Evolutionary conservation across 1,140 invertebrate genomes (phyloP).

Genomic region (Papilio machaon): DNA sequence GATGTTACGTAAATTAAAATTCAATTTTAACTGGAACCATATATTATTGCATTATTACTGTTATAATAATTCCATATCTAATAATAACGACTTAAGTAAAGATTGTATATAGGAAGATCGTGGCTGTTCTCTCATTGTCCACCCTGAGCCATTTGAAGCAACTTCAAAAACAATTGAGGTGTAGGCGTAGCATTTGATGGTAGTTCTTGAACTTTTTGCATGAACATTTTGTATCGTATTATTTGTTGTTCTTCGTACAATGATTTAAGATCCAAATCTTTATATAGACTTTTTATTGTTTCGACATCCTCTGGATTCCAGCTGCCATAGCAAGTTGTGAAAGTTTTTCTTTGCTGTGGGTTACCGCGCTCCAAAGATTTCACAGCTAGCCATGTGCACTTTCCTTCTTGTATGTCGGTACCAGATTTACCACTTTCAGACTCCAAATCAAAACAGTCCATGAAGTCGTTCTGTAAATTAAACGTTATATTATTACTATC

Average conservation of each 20-base stretch:
- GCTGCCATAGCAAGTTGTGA: constrained; percentile 88
- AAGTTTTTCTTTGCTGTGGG: constrained; percentile 84
- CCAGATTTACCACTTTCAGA: constrained; percentile 88
- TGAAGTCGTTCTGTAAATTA: constrained; percentile 87
- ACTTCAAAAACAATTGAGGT: constrained; percentile 18
- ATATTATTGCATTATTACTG: too few relatives aligned
- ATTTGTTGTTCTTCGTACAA: constrained; percentile 15
- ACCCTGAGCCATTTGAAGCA: constrained; percentile 7
- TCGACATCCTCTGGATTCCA: constrained; percentile 86
- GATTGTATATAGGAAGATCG: not conserved
- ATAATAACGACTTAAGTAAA: not conserved
- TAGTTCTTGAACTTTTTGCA: constrained; percentile 28
- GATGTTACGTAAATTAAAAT: too few relatives aligned
- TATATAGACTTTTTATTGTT: constrained; percentile 90
- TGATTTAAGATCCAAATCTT: constrained; percentile 82
- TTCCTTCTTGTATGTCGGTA: constrained; percentile 91
- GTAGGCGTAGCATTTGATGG: constrained; percentile 4
- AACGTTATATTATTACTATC: constrained; percentile 4
- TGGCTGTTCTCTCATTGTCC: not conserved
- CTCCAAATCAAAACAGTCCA: constrained; percentile 90
- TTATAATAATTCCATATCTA: too few relatives aligned
- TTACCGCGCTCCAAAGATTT: constrained; percentile 88
- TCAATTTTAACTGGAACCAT: too few relatives aligned
- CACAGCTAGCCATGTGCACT: constrained; percentile 95
- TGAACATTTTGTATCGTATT: constrained; percentile 4